phyloP scores from a whole-genome alignment of 2,797 vertebrate species.

The Danionella dracula region DNA sequence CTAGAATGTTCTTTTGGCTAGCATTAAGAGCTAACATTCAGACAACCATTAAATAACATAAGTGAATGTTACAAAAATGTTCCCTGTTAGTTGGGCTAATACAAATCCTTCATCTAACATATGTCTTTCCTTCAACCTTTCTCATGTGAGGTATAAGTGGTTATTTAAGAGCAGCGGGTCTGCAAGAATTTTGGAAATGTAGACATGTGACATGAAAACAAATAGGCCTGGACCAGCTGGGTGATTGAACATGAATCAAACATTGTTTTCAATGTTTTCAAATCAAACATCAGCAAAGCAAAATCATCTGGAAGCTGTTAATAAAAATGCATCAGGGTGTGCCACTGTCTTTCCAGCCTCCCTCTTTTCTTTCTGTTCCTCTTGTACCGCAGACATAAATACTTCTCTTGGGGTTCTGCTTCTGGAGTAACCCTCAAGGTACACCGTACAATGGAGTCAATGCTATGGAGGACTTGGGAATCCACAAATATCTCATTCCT shows the following conservation, averaged over 20 bases:
- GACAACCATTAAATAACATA: too few relatives aligned
- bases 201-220: slow-evolving; percentile 49
- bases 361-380: not conserved
- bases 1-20: too few relatives aligned
- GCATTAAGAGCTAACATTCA: too few relatives aligned
- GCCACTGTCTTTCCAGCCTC: slow-evolving; percentile 5
- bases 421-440: not conserved
- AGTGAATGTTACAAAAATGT: too few relatives aligned
- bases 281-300: slow-evolving; percentile 39
- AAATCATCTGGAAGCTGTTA: slow-evolving; percentile 49
- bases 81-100: too few relatives aligned
- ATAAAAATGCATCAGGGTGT: slow-evolving; percentile 23
- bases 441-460: not conserved
- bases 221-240: slow-evolving; percentile 35
- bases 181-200: slow-evolving; percentile 52
- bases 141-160: not conserved
- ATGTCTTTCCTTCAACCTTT: not conserved
- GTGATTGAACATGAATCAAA: slow-evolving; percentile 39
- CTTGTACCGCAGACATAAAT: not conserved
- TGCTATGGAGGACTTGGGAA: not conserved
- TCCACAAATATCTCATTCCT: slow-evolving; percentile 45
- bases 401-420: not conserved
- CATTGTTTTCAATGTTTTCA: slow-evolving; percentile 31
- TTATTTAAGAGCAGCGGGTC: slow-evolving; percentile 25
- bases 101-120: too few relatives aligned